A percentile compares a stretch with the other conserved stretches of the same genome.
Conservation (phyloP, 2,113 vertebrate species). For the Acanthisitta chloris region DNA sequence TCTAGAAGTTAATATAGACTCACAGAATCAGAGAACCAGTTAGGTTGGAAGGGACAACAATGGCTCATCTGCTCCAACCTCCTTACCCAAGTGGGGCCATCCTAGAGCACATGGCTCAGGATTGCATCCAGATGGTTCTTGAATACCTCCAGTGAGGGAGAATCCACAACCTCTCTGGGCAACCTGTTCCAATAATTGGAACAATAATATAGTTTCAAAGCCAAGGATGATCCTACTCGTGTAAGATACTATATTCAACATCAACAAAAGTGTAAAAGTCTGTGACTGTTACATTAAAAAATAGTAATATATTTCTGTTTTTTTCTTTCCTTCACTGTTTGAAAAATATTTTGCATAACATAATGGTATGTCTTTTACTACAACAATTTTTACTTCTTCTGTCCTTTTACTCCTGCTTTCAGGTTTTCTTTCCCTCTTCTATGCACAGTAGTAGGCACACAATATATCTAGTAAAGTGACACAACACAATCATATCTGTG, state of each 20-base stretch:
- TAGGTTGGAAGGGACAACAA: too few species aligned
- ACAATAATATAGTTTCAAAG: neutral
- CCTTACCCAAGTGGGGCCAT: too few species aligned
- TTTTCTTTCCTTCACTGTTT: neutral
- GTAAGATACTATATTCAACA: neutral
- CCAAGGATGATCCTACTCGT: neutral
- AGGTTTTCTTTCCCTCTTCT: neutral
- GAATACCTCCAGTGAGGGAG: too few species aligned
- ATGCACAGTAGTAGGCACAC: neutral
- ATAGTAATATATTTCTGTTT: neutral
- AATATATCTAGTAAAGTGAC: neutral
- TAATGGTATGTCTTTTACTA: neutral
- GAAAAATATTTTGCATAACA: neutral
- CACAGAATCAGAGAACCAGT: too few species aligned
- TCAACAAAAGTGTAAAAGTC: neutral
- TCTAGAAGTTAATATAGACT: neutral
- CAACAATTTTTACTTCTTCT: neutral
- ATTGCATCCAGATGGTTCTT: too few species aligned
- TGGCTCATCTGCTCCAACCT: too few species aligned
- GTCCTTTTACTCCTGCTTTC: neutral
- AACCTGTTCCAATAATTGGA: too few species aligned
- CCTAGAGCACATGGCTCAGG: too few species aligned
- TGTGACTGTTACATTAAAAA: neutral
- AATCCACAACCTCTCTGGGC: too few species aligned
- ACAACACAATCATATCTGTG: fast-evolving